These are phyloP conservation scores for Dasypolia templi DNA, from an alignment of 2,888 invertebrate genomes.

Conservation along the genomic window DNA sequence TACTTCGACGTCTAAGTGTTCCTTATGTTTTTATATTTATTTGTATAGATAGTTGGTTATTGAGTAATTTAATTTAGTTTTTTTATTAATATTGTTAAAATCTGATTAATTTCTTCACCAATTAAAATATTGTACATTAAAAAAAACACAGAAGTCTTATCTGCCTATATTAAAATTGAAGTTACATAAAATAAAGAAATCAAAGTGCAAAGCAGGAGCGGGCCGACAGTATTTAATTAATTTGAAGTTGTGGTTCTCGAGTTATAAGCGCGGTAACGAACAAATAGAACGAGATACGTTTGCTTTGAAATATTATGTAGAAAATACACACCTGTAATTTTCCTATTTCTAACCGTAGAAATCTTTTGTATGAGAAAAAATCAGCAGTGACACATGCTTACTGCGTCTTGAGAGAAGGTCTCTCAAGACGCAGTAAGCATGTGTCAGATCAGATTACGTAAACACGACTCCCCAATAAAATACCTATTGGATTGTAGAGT, in stretches of 20 bases:
- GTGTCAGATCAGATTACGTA: slow-evolving; percentile 37
- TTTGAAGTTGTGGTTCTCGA: not conserved
- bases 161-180: too few relatives aligned
- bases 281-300: not conserved
- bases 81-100: too few relatives aligned
- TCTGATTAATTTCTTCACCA: too few relatives aligned
- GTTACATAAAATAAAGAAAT: not conserved
- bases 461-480: slow-evolving; percentile 8
- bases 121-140: too few relatives aligned
- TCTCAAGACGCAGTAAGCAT: too few relatives aligned
- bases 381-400: not conserved
- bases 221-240: not conserved
- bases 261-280: not conserved
- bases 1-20: too few relatives aligned
- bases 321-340: not conserved
- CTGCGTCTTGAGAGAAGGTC: not conserved
- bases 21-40: too few relatives aligned
- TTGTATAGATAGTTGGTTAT: too few relatives aligned
- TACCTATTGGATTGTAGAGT: slow-evolving; percentile 12
- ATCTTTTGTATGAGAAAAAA: not conserved
- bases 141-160: too few relatives aligned
- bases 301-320: not conserved
- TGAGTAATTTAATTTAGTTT: too few relatives aligned
- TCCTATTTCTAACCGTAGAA: not conserved
- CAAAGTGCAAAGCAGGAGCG: not conserved